A percentile compares a stretch with the other conserved stretches of the same genome.
These are phyloP conservation scores for Aporophyla lueneburgensis DNA, from an alignment of 2,888 invertebrate species.

Conservation along the genomic window DNA sequence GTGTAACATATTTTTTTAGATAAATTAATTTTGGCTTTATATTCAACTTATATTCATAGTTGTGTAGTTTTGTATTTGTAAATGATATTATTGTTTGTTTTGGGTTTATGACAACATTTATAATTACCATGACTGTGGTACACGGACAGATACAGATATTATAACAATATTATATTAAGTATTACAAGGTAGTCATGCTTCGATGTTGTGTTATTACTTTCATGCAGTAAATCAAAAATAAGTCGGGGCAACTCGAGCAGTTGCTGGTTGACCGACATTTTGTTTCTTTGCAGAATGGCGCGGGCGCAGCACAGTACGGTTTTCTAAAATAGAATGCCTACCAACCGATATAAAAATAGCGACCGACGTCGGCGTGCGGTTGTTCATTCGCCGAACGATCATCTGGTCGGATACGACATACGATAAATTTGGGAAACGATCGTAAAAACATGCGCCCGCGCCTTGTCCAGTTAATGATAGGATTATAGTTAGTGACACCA, in stretches of 20 bases:
- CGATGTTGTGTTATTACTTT: conserved; percentile 77
- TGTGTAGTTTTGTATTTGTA: conserved; percentile 67
- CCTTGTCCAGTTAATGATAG: conserved; percentile 85
- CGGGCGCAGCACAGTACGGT: conserved; percentile 84
- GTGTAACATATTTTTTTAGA: conserved; percentile 58
- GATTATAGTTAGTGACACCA: conserved; percentile 90
- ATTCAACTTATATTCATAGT: conserved; percentile 61
- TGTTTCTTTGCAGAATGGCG: conserved; percentile 82
- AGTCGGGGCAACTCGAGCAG: conserved; percentile 75
- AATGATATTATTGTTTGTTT: conserved; percentile 73
- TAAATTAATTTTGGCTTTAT: conserved; percentile 59
- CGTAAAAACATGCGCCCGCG: conserved; percentile 82
- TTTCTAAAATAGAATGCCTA: conserved; percentile 86
- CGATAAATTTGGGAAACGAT: conserved; percentile 72
- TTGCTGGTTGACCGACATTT: conserved; percentile 86
- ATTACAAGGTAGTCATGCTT: conserved; percentile 83
- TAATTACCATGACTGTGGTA: conserved; percentile 76
- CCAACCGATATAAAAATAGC: conserved; percentile 84
- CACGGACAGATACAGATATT: conserved; percentile 73
- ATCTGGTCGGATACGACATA: conserved; percentile 75
- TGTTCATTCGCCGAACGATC: conserved; percentile 77
- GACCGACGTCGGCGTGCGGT: conserved; percentile 74
- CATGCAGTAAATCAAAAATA: conserved; percentile 82
- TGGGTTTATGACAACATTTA: conserved; percentile 72
- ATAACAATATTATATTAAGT: conserved; percentile 75